These are phyloP conservation scores for Intellagama lesueurii DNA, from an alignment of 2,797 vertebrate genomes.

Conservation along the genomic window DNA sequence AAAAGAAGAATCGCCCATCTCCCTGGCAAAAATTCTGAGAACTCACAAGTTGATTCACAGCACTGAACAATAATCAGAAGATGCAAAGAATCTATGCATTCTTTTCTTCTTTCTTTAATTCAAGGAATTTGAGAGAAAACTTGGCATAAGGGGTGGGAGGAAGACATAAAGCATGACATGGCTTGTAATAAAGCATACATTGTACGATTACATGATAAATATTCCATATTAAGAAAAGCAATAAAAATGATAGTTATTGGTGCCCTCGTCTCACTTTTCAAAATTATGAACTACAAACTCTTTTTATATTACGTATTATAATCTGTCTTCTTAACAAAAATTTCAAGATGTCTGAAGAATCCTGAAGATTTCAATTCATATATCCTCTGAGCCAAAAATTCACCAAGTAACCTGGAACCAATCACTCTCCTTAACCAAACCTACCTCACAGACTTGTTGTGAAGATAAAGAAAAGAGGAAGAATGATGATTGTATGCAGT, in stretches of 20 bases:
- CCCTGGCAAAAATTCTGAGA: slow-evolving; percentile 40
- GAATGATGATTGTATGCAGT: background rate
- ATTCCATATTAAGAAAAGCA: background rate
- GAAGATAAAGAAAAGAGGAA: background rate
- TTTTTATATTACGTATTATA: too few species aligned
- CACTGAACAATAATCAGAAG: slow-evolving; percentile 51
- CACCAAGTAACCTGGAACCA: background rate
- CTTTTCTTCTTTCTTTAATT: background rate
- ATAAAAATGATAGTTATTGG: too few species aligned
- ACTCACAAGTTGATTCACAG: slow-evolving; percentile 40
- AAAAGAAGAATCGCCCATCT: slow-evolving; percentile 72
- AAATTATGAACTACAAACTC: background rate
- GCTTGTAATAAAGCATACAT: background rate
- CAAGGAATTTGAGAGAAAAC: slow-evolving; percentile 42
- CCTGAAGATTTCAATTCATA: background rate
- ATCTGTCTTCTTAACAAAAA: too few species aligned
- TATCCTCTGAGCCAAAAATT: background rate
- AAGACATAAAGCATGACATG: background rate
- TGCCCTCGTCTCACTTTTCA: background rate
- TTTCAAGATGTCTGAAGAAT: too few species aligned
- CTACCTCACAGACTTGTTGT: background rate
- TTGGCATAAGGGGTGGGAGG: too few species aligned
- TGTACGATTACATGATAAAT: background rate
- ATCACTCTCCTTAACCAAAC: background rate
- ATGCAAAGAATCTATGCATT: background rate